Evolutionary conservation across 2,113 vertebrate species (phyloP).

Genomic region (Tonatia bakeri): DNA sequence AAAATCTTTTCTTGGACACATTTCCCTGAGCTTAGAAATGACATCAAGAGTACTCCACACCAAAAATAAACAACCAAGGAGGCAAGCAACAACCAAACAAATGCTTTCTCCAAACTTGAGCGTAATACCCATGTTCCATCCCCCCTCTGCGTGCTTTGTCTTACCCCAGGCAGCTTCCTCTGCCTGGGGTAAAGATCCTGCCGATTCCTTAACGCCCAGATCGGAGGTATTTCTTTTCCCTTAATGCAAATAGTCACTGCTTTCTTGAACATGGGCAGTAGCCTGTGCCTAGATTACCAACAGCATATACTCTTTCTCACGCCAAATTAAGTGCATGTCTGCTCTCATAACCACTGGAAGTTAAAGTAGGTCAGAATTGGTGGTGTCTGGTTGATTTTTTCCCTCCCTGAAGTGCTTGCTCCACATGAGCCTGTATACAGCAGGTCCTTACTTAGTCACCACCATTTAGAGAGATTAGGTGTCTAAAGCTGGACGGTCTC

Average conservation of each 20-base stretch:
- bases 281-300: neutral
- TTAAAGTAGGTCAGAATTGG: neutral
- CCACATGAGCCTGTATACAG: neutral
- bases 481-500: neutral
- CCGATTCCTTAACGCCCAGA: neutral
- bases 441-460: neutral
- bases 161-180: neutral
- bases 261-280: neutral
- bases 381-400: neutral
- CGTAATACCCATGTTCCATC: neutral
- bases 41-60: neutral
- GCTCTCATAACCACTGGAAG: neutral
- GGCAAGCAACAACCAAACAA: neutral
- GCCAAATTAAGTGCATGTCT: rapidly evolving
- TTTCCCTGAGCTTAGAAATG: neutral
- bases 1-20: slow-evolving; percentile 6
- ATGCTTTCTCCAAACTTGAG: neutral
- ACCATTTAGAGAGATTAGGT: neutral
- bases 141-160: neutral
- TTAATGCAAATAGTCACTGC: neutral
- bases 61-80: neutral
- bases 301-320: neutral
- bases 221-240: neutral
- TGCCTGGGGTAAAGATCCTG: neutral
- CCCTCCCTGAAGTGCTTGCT: neutral